These are phyloP conservation scores for Galleria mellonella DNA, from an alignment of 1,140 invertebrate genomes.

Conservation along the genomic window DNA sequence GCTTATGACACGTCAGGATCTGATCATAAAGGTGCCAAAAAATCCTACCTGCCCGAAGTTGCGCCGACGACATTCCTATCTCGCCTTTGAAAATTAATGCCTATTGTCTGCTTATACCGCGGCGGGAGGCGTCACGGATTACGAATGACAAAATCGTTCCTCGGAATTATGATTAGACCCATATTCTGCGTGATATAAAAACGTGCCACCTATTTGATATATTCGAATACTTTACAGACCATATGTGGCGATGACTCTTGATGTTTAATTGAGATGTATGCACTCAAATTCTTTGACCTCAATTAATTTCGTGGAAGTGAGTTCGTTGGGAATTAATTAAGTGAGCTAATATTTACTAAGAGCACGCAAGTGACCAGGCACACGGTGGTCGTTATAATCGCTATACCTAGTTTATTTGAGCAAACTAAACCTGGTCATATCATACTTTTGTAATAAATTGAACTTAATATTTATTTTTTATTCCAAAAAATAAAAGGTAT, in stretches of 20 bases:
- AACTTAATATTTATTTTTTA: no score
- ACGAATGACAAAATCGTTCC: slow-evolving; percentile 26
- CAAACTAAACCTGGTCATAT: no score
- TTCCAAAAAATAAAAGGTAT: no score
- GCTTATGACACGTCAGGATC: slow-evolving; percentile 67
- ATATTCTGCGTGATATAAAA: slow-evolving; percentile 5
- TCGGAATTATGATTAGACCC: slow-evolving; percentile 13
- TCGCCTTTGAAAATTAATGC: slow-evolving; percentile 64
- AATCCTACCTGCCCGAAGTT: slow-evolving; percentile 63
- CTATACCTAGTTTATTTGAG: no score
- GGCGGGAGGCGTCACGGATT: slow-evolving; percentile 38
- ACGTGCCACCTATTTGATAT: background rate
- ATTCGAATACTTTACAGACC: slow-evolving; percentile 5
- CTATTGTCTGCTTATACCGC: slow-evolving; percentile 46
- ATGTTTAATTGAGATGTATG: slow-evolving; percentile 58
- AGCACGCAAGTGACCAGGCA: slow-evolving; percentile 26
- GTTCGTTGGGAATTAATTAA: slow-evolving; percentile 54
- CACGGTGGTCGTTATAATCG: no score
- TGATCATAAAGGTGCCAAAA: slow-evolving; percentile 70
- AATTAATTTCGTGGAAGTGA: slow-evolving; percentile 66
- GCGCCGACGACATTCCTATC: slow-evolving; percentile 60
- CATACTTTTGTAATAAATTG: no score
- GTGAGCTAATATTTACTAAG: slow-evolving; percentile 53
- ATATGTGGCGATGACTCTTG: slow-evolving; percentile 15
- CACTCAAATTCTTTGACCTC: slow-evolving; percentile 65